Evolutionary conservation across 37 sponge, comb jelly and placozoan species (phyloP), one percentile per base, ranked within the genome.

Genomic region (Cliona cf. orientalis): DNA sequence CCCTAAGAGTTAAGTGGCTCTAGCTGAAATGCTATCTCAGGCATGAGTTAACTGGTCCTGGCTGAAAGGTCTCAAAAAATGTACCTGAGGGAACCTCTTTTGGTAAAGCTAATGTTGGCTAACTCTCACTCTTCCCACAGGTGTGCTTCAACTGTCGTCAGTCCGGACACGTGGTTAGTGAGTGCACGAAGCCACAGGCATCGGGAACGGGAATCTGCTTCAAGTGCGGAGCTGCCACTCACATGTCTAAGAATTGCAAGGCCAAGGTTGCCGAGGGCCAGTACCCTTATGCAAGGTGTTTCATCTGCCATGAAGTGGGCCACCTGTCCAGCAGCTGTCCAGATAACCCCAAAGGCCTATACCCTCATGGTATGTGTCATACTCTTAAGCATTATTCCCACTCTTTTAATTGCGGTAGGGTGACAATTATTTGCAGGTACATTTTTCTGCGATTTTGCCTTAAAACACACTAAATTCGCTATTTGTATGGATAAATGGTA

Each of bases 281-380:
- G n/a, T 97, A 82, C 63, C 95, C 95, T 32, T 94, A 89, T 84
- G 98, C 98, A 5, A 94, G 90, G 62, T 97, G 98, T 76, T 97
- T 94, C 63, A 94, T 97, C 22, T 97, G 98, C 58, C 78, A 76
- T 23, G 93, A 94, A 69, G 58, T 73, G 2, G 98, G 98, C 9
- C 98, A 97, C 58, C 56, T 97, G 28, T 89, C 98, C 3, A 75
- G 80, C 25, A 59, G 72, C 17, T 97, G 98, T 69, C 91, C 95
- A 2, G 91, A 91, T 39, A 97, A 97, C 56, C 93, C 98, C 22
- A 72, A 81, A 31, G 98, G 98, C 21, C 45, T 97, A 3, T 97
- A 94, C 56, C 98, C 98, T 14, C 42, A 85, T 69, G 98, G 98
- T 91, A 61, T 4, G 53, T 25, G n/a, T n/a, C n/a, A n/a, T n/a